Base-by-base conservation (phyloP, 2,797 vertebrate species). In the Falco cherrug region DNA sequence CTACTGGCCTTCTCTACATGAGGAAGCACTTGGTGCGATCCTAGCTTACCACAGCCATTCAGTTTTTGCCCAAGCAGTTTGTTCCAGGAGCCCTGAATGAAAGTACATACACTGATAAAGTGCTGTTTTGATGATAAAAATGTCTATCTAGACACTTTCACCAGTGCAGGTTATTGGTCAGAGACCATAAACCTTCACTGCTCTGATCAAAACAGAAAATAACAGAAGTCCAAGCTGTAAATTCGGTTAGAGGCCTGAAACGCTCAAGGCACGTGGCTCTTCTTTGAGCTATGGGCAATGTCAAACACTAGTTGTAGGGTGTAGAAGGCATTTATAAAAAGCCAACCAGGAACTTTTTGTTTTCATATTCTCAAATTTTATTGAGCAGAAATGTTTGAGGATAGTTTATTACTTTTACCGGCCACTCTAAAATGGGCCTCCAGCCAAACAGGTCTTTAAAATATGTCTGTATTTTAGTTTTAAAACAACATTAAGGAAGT, bases 291-390 rank as follows among this genome's bases (percentile, higher is more conserved):
- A 22, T 0, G 2, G 70, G 16, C 61, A 85, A 54, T 2, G 1
- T 39, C 64, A 59, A 41, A 48, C 2, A 0, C 67, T 61, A 87
- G 54, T 43, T 13, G 1, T 8, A 50, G 14, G 16, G 41, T 16
- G 31, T 1, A 86, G 65, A 92, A 92, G 90, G 89, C 57, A 79
- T 69, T 78, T 81, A 74, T 50, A 60, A 88, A 91, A 90, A 88
- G 39, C 59, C 77, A 90, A 78, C 47, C 61, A 70, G 76, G 77
- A 81, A 80, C 80, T 76, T 94, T 78, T 78, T 95, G 90, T 92
- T 95, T 96, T 92, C 84, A 85, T 94, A 93, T 94, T 92, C 94
- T 92, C 79, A 56, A 67, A 89, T 91, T 97, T 96, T 93, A 96
- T 68, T 95, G 93, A 90, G 82, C 75, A 92, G 80, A 93, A 94